A percentile compares a stretch with the other conserved stretches of the same genome.
Evolutionary conservation across 2,888 invertebrate species (phyloP).

Genomic region (Caenorhabditis afra): DNA sequence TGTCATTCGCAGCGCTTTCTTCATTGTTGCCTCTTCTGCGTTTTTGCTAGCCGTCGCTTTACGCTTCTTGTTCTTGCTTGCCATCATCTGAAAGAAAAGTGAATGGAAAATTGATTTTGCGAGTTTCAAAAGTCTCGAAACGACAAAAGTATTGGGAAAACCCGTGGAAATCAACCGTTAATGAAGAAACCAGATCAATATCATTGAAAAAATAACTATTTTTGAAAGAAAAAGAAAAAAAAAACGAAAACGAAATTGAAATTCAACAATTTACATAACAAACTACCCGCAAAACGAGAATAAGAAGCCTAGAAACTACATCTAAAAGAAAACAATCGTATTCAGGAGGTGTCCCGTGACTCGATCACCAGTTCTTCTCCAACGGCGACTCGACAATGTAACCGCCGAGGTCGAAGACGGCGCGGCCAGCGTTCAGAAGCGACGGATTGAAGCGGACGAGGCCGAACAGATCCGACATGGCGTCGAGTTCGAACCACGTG

Average conservation of each 20-base stretch:
- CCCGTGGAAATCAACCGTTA: not conserved
- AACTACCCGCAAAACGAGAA: constrained; percentile 29
- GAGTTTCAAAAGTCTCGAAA: not conserved
- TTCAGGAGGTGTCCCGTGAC: too few species aligned
- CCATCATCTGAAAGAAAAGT: not conserved
- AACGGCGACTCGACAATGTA: constrained; percentile 77
- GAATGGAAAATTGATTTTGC: too few species aligned
- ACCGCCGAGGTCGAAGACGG: constrained; percentile 76
- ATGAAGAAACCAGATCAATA: not conserved
- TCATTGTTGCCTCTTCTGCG: constrained; percentile 2
- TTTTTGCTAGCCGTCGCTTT: too few species aligned
- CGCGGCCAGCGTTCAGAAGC: constrained; percentile 70
- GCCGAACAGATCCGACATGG: constrained; percentile 67
- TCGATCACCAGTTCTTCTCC: constrained; percentile 78
- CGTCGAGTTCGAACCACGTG: constrained; percentile 70
- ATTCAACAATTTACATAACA: constrained; percentile 9
- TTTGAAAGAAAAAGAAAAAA: constrained; percentile 21
- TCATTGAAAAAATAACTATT: not conserved
- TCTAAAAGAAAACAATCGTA: constrained; percentile 10
- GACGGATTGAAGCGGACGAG: constrained; percentile 74
- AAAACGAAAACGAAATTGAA: too few species aligned
- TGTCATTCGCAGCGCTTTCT: not conserved
- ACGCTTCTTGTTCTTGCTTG: not conserved
- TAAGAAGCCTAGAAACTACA: constrained; percentile 3
- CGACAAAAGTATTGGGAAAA: too few species aligned